Percentiles rank a stretch among this genome's conserved stretches.
phyloP scores from a whole-genome alignment of 1,140 invertebrate species.

The Meteorus sp. region DNA sequence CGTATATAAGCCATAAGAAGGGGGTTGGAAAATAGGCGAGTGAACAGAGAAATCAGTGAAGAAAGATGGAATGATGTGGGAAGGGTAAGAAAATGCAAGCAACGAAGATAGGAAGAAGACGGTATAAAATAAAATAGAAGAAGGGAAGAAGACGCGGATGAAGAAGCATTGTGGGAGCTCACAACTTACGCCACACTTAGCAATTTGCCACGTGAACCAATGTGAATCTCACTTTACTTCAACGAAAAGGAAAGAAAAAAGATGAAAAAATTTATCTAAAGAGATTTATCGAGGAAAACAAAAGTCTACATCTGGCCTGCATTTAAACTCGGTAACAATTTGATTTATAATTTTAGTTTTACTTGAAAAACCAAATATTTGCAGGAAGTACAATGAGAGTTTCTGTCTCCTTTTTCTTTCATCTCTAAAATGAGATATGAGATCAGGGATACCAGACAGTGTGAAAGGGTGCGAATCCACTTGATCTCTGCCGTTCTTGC shows the following conservation, averaged over 20 bases:
- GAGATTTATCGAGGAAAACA: too few species aligned
- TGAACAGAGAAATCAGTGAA: neutral
- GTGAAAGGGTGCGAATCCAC: constrained; percentile 22
- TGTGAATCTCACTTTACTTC: constrained; percentile 7
- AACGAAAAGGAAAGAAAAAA: constrained; percentile 1
- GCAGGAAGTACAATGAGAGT: too few species aligned
- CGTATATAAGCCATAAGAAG: constrained; percentile 5
- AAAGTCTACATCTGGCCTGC: neutral
- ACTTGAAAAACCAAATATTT: too few species aligned
- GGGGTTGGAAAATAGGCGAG: neutral
- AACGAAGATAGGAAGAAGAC: too few species aligned
- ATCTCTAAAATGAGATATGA: too few species aligned
- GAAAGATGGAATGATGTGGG: too few species aligned
- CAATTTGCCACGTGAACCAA: constrained; percentile 10
- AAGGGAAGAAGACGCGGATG: neutral
- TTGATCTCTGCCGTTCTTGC: constrained; percentile 20
- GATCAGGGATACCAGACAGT: constrained; percentile 6
- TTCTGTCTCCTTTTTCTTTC: too few species aligned
- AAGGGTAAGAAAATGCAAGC: too few species aligned
- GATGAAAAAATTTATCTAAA: neutral
- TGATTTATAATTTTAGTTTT: neutral
- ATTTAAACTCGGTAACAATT: constrained; percentile 3
- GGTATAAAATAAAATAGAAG: too few species aligned
- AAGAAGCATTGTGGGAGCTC: neutral
- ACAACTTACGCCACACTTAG: constrained; percentile 12